phyloP scores from a whole-genome alignment of 64 coral and sea anemone genomes.

The Pachyseris speciosa region DNA sequence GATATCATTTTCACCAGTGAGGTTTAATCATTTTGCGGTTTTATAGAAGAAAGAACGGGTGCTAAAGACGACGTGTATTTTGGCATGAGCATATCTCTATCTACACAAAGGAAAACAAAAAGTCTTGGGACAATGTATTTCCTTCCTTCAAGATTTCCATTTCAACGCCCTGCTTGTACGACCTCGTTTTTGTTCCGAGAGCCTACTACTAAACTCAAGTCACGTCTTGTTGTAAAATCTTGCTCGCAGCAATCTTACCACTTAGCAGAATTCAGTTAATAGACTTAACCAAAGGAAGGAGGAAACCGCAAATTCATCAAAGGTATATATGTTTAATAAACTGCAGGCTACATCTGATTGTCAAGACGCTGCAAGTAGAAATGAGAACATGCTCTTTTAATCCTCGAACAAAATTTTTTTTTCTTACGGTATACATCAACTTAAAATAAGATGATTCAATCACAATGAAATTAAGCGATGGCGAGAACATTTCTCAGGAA shows the following conservation, averaged over 20 bases:
- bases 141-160: not conserved
- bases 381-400: too few species aligned
- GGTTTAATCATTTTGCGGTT: constrained; percentile 15
- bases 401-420: too few species aligned
- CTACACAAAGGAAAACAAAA: not conserved
- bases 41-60: not conserved
- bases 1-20: not conserved
- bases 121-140: not conserved
- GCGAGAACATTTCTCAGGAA: too few species aligned
- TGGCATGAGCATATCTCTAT: not conserved
- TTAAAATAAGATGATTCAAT: too few species aligned
- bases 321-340: not conserved
- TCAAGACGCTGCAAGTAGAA: too few species aligned
- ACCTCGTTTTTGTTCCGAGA: not conserved
- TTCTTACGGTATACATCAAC: too few species aligned
- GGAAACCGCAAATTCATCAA: constrained; percentile 14
- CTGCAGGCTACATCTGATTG: too few species aligned
- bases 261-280: not conserved
- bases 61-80: not conserved
- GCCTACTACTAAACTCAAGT: not conserved
- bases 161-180: not conserved
- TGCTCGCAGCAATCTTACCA: not conserved
- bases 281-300: not conserved
- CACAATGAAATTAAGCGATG: too few species aligned
- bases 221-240: not conserved